Conservation (phyloP, 2,888 invertebrate genomes). For the Platycheirus rosarum region DNA sequence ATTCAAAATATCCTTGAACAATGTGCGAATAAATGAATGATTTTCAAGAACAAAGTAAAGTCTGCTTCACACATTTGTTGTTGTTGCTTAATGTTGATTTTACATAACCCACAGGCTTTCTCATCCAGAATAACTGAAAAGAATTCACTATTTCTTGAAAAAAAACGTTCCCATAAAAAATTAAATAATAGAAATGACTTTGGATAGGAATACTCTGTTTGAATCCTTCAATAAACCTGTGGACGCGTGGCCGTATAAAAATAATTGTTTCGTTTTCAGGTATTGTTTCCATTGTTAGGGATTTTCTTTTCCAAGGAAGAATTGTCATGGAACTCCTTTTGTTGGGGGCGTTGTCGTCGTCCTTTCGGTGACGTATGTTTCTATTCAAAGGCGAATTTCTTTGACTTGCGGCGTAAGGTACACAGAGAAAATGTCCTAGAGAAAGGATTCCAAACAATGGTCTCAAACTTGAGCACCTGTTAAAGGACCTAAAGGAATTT, state of each 20-base stretch:
- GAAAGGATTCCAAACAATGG: conserved; percentile 50
- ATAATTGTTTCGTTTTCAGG: conserved; percentile 67
- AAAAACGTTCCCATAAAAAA: conserved; percentile 4
- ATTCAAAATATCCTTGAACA: conserved; percentile 65
- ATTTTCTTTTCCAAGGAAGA: conserved; percentile 11
- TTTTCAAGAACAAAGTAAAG: conserved; percentile 67
- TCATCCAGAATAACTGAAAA: conserved; percentile 10
- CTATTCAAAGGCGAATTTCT: conserved; percentile 38
- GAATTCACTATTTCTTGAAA: conserved; percentile 23
- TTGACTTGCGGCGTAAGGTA: conserved; percentile 38
- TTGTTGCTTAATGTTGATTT: conserved; percentile 25
- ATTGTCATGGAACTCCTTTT: conserved; percentile 34
- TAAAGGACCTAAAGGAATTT: conserved; percentile 38
- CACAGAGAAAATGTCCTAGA: conserved; percentile 26
- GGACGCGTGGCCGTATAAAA: conserved; percentile 24
- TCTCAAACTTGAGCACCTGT: conserved; percentile 43
- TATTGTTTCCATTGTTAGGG: conserved; percentile 51
- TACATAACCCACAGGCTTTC: conserved; percentile 27
- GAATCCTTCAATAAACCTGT: conserved; percentile 23
- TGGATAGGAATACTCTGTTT: conserved; percentile 20
- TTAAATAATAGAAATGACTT: conserved; percentile 26
- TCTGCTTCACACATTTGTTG: conserved; percentile 34
- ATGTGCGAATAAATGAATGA: conserved; percentile 54
- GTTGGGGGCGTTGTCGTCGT: conserved; percentile 7
- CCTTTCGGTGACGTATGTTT: conserved; percentile 25